Base-by-base conservation (phyloP, 2,113 vertebrate genomes). In the Hippoglossus stenolepis region DNA sequence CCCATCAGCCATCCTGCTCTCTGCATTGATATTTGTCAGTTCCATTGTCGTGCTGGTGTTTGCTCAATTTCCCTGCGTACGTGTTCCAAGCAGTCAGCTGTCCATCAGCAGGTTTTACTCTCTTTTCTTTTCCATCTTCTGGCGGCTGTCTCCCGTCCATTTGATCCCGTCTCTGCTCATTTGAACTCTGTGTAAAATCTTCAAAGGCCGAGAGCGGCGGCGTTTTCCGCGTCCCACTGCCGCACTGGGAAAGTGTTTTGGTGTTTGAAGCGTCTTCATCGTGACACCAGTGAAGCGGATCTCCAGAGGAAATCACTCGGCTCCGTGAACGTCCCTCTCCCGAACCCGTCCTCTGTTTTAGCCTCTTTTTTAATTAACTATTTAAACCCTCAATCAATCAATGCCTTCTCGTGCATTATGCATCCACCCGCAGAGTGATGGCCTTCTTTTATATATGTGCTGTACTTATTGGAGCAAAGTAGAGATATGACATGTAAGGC, bases 201-300 rank as follows among this genome's bases (percentile, higher is more conserved):
- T 87, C 72, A 85, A 86, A 86, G 79, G 10, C 64, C 18, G 10
- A 74, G 45, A 58, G 65, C 17, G 24, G 12, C 10, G 21, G 54
- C 12, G 63, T 51, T 10, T 28, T n/a, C 47, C 20, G 28, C 7
- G 53, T 69, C 26, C 65, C 57, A 11, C 63, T 17, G 85, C 72
- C 61, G 66, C 69, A 67, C 66, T 63, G 35, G 18, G 35, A 68
- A 64, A 15, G 58, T 13, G 59, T 65, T 23, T 68, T 13, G 20
- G 12, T 40, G 53, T 84, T 80, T 84, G 68, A 79, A 76, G 65
- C 38, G 57, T 72, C 77, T 72, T 86, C n/a, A 82, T 65, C n/a
- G 4, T 60, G 68, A 79, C 68, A 54, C 61, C 51, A 57, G 23
- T 63, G 75, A 63, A 59, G 68, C 63, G 17, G 56, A 67, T 84